These are phyloP conservation scores for Diarsia dahlii DNA, from an alignment of 2,888 invertebrate genomes.

Conservation along the genomic window DNA sequence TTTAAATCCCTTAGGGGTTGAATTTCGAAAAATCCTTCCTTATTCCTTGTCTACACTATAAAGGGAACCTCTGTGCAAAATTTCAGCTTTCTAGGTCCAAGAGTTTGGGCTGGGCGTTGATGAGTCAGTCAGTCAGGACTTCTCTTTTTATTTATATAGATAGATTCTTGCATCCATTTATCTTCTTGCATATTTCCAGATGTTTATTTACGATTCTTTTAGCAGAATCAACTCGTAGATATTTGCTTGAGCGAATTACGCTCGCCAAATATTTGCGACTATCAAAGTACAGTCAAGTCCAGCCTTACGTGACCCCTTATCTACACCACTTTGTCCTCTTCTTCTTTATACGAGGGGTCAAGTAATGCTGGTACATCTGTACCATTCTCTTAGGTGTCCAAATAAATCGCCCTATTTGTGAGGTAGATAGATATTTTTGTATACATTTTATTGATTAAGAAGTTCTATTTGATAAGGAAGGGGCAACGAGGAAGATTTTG, in stretches of 20 bases:
- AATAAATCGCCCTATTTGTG: constrained; percentile 25
- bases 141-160: no score
- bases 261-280: constrained; percentile 34
- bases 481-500: background rate
- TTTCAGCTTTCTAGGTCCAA: no score
- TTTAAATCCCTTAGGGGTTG: no score
- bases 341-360: no score
- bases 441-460: constrained; percentile 1
- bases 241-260: constrained; percentile 33
- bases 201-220: constrained; percentile 27
- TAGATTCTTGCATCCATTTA: constrained; percentile 20
- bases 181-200: constrained; percentile 25
- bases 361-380: no score
- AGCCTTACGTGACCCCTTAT: no score
- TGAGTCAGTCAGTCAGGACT: no score
- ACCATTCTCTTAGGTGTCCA: constrained; percentile 14
- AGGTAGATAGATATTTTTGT: constrained; percentile 1
- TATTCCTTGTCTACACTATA: no score
- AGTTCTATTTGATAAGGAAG: constrained; percentile 25
- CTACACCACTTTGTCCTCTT: no score
- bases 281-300: constrained; percentile 12
- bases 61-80: no score
- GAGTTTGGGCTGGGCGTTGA: no score
- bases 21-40: no score
- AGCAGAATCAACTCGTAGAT: constrained; percentile 21